Evolutionary conservation across 2,113 vertebrate species (phyloP).

Genomic region (Columbina picui): DNA sequence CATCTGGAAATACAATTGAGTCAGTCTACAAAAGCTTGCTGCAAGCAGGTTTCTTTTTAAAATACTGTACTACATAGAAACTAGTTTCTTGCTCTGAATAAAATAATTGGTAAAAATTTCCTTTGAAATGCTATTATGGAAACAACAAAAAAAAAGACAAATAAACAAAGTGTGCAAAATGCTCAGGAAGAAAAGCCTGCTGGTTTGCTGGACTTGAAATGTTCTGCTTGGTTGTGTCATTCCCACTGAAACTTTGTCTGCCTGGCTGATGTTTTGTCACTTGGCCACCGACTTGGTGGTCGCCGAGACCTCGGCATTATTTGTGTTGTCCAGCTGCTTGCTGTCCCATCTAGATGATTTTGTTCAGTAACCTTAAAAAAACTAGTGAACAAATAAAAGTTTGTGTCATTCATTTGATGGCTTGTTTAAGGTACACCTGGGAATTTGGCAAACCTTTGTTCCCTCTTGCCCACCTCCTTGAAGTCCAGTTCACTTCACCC

Average conservation of each 20-base stretch:
- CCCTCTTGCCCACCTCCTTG: background rate
- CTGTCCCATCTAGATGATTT: background rate
- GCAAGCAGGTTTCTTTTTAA: background rate
- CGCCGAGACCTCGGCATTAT: background rate
- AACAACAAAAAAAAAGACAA: background rate
- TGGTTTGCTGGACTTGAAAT: background rate
- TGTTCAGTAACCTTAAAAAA: background rate
- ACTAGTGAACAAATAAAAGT: background rate
- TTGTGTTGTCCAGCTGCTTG: background rate
- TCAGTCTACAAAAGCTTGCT: background rate
- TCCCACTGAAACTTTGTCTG: background rate
- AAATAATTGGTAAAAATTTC: background rate
- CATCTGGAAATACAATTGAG: background rate
- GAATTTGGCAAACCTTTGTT: background rate
- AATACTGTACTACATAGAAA: fast-evolving
- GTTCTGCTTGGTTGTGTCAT: background rate
- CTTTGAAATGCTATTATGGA: background rate
- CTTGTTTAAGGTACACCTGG: background rate
- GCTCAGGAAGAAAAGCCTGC: background rate
- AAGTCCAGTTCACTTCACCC: background rate
- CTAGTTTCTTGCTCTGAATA: background rate
- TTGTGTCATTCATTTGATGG: background rate
- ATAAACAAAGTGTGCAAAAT: background rate
- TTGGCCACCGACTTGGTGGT: background rate
- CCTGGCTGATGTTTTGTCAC: background rate